Evolutionary conservation across 2,113 vertebrate genomes (phyloP).

Genomic region (Scatophagus argus): DNA sequence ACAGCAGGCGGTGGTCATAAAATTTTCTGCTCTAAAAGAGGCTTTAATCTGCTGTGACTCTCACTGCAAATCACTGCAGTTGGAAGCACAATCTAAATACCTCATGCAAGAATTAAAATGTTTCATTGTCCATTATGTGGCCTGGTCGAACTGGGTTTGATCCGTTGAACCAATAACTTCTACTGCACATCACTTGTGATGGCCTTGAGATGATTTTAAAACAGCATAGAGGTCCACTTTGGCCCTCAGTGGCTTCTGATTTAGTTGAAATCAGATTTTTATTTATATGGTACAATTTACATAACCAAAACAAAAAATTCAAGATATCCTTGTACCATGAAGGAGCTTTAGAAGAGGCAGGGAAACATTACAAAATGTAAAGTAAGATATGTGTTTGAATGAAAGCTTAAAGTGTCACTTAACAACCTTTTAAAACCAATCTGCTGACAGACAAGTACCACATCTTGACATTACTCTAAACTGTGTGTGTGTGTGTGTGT

Average conservation of each 20-base stretch:
- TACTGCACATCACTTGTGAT: too few relatives aligned
- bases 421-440: neutral
- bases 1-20: slow-evolving; percentile 31
- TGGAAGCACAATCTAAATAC: slow-evolving; percentile 4
- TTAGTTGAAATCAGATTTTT: neutral
- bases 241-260: neutral
- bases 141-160: neutral
- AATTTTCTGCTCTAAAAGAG: slow-evolving; percentile 34
- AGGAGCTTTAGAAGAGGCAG: neutral
- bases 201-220: neutral
- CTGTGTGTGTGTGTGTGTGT: slow-evolving; percentile 7
- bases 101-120: slow-evolving; percentile 4
- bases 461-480: neutral
- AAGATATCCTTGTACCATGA: neutral
- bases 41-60: slow-evolving; percentile 46
- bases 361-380: neutral
- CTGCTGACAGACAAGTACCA: neutral
- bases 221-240: too few relatives aligned
- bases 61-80: slow-evolving; percentile 14
- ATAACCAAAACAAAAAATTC: neutral
- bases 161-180: too few relatives aligned
- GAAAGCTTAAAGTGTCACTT: neutral
- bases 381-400: neutral
- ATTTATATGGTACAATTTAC: too few relatives aligned
- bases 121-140: slow-evolving; percentile 5